phyloP scores from a whole-genome alignment of 2,113 vertebrate species.

The Shinisaurus crocodilurus region DNA sequence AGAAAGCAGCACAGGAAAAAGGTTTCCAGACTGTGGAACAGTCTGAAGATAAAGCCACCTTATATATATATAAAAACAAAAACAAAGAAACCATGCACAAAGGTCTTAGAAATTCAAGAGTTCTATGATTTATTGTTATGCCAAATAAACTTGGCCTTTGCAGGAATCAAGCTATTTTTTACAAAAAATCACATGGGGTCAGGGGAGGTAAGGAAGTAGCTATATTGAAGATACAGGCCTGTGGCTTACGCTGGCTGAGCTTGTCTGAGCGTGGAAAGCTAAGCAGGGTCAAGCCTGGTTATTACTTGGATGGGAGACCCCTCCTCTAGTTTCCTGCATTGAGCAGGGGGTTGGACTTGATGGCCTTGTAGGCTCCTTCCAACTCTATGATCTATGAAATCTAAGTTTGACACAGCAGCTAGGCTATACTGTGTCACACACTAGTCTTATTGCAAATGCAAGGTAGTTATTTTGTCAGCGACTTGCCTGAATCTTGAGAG shows the following conservation, averaged over 20 bases:
- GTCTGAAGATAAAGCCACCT: neutral
- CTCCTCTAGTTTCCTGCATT: no score
- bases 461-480: no score
- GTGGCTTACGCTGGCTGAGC: no score
- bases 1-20: constrained; percentile 9
- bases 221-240: no score
- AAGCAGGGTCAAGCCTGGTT: no score
- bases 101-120: neutral
- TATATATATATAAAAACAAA: no score
- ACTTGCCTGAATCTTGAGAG: no score
- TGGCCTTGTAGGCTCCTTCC: no score
- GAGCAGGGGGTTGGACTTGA: no score
- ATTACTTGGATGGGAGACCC: no score
- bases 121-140: neutral
- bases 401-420: neutral
- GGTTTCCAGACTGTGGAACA: neutral
- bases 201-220: neutral
- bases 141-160: constrained; percentile 8
- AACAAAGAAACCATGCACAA: neutral
- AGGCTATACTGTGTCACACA: neutral
- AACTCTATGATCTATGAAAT: no score
- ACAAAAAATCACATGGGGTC: neutral
- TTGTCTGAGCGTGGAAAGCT: no score
- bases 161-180: constrained; percentile 34
- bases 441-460: neutral